Evolutionary conservation across 2,797 vertebrate species (phyloP).

Genomic region (Ctenopoma multispine): DNA sequence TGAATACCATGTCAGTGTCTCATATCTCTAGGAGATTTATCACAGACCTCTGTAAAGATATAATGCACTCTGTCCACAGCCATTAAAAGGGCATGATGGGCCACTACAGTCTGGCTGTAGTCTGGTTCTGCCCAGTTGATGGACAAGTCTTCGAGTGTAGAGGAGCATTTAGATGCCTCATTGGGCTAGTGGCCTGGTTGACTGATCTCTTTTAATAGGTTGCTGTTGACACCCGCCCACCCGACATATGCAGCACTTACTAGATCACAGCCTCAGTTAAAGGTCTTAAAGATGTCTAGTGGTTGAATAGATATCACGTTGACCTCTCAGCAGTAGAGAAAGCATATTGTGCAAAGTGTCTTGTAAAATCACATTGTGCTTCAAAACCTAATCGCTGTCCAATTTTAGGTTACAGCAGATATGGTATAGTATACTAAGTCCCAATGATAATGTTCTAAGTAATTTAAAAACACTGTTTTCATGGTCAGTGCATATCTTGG

Average conservation of each 20-base stretch:
- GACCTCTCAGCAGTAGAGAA: not conserved
- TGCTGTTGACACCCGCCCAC: constrained; percentile 41
- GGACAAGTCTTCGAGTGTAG: constrained; percentile 23
- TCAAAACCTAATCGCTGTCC: not conserved
- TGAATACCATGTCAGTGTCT: constrained; percentile 31
- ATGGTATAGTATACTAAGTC: not conserved
- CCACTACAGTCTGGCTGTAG: not conserved
- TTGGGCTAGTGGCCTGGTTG: constrained; percentile 32
- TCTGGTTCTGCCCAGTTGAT: constrained; percentile 40
- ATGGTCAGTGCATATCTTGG: not conserved
- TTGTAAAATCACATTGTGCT: constrained; percentile 1
- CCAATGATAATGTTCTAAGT: not conserved
- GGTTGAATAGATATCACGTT: not conserved
- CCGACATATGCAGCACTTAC: constrained; percentile 11
- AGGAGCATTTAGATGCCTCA: constrained; percentile 26
- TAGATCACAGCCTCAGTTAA: constrained; percentile 19
- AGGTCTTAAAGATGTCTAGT: not conserved
- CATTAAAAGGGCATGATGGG: constrained; percentile 28
- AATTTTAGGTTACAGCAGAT: not conserved
- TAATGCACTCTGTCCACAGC: constrained; percentile 20
- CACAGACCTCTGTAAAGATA: constrained; percentile 35
- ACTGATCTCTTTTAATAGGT: constrained; percentile 51
- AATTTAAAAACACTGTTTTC: not conserved
- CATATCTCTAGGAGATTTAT: constrained; percentile 28
- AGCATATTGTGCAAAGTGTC: not conserved